Conservation (phyloP, 2,797 vertebrate genomes). For the Hozukius guyotensis region DNA sequence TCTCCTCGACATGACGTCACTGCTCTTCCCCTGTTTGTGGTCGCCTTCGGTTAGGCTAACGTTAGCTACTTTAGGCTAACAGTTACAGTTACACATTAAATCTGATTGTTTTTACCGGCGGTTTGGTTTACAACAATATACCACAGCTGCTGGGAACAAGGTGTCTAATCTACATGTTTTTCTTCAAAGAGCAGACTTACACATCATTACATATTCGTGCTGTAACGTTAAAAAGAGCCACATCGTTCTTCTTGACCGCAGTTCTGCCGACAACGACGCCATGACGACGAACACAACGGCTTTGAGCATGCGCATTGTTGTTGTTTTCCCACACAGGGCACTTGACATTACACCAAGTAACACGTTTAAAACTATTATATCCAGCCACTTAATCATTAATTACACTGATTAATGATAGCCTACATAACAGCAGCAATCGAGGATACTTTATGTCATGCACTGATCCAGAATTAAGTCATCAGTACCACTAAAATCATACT, state of each 20-base stretch:
- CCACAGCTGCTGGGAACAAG: background rate
- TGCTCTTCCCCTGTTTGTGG: background rate
- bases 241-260: too few relatives aligned
- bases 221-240: too few relatives aligned
- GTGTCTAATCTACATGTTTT: background rate
- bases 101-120: too few relatives aligned
- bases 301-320: background rate
- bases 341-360: background rate
- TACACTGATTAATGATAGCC: too few relatives aligned
- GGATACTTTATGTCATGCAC: background rate
- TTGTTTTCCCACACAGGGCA: background rate
- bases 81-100: too few relatives aligned
- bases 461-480: background rate
- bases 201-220: too few relatives aligned
- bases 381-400: background rate
- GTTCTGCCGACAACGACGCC: too few relatives aligned
- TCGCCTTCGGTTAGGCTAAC: too few relatives aligned
- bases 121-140: background rate
- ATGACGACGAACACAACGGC: background rate
- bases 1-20: background rate
- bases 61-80: too few relatives aligned
- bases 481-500: background rate
- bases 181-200: too few relatives aligned
- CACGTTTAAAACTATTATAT: background rate
- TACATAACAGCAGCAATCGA: background rate